Base-by-base conservation (phyloP, 2,797 vertebrate species). In the Mastacembelus armatus region DNA sequence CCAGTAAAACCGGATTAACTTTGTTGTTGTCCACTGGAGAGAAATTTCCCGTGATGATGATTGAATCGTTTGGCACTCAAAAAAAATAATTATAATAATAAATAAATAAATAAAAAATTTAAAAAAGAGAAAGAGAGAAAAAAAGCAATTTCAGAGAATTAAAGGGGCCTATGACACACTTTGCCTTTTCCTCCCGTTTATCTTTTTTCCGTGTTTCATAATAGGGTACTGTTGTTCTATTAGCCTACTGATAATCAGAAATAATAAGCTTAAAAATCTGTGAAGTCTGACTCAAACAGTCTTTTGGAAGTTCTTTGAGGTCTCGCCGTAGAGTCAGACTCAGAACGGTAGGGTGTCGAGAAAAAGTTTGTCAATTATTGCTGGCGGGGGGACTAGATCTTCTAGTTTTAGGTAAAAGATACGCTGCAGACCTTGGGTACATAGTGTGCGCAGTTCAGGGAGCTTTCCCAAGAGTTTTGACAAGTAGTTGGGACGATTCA, bases 371-470 rank as follows among this genome's bases (percentile, higher is more conserved):
- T 99, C 98, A 75, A 99, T 99, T 94, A 99, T 99, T 94, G 98
- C 97, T 77, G 98, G 98, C 35, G 98, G 98, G 68, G 98, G 98
- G 85, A 99, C 98, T 90, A 99, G 94, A 71, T 99, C 98, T 87
- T 99, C 98, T 87, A 99, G 95, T 93, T 99, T 99, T 92, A 99
- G 92, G 94, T 99, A 99, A 94, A 99, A 99, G 94, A 99, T 99
- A 91, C 98, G 98, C 88, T 99, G 98, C 87, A 99, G 95, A 89
- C 98, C 98, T 92, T 99, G 98, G 35, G 97, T 99, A 91, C 98
- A 99, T 80, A 99, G 95, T 45, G 97, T 98, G 92, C 98, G 97
- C 39, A 99, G 96, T 93, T 99, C 98, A 7, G 98, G 98, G 74
- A 99, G 96, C 91, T 99, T 99, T 78, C 97, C 97, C 94, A 99